Percentiles rank a stretch among this genome's conserved stretches.
These are phyloP conservation scores for Oreochromis mossambicus DNA, from an alignment of 2,797 vertebrate species.

Conservation along the genomic window DNA sequence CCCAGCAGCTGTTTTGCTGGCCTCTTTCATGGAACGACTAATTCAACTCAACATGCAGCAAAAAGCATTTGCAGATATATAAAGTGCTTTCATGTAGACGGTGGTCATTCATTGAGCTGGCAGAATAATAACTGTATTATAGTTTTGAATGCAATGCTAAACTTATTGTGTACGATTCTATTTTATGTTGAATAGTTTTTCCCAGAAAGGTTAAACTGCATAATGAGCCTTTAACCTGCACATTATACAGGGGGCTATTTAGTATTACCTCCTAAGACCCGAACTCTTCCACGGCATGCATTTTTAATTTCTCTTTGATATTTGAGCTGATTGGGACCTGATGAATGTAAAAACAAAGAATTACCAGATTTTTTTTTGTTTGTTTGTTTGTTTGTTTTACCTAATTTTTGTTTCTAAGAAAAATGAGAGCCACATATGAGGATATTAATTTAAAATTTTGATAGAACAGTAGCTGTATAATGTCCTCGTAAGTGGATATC, in stretches of 20 bases:
- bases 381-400: too few relatives aligned
- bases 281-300: too few relatives aligned
- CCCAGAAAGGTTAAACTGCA: neutral
- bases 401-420: too few relatives aligned
- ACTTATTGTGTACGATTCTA: neutral
- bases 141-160: neutral
- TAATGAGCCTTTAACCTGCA: neutral
- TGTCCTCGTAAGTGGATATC: too few relatives aligned
- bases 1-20: conserved; percentile 36
- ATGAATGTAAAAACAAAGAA: too few relatives aligned
- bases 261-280: neutral
- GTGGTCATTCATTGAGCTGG: neutral
- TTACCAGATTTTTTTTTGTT: too few relatives aligned
- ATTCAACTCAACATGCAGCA: neutral
- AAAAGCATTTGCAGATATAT: neutral
- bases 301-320: too few relatives aligned
- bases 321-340: too few relatives aligned
- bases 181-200: neutral
- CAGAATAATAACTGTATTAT: neutral
- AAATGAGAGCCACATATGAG: too few relatives aligned
- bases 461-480: too few relatives aligned
- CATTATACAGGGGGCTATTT: neutral
- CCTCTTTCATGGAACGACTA: conserved; percentile 12
- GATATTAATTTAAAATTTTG: too few relatives aligned
- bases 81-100: neutral